A percentile compares a stretch with the other conserved stretches of the same genome.
Evolutionary conservation across 1,140 invertebrate species (phyloP).

Genomic region (Bombyx mandarina): DNA sequence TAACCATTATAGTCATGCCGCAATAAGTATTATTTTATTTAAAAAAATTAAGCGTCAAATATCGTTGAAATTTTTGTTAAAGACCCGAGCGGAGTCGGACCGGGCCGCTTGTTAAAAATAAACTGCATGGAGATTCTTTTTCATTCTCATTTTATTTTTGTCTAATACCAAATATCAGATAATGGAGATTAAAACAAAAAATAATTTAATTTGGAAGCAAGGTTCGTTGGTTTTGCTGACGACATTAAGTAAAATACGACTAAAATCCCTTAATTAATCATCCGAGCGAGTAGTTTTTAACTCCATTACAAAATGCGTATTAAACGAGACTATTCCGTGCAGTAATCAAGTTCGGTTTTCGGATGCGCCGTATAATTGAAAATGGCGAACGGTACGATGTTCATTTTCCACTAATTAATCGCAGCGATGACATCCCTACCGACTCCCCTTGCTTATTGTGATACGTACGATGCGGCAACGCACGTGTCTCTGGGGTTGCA

Average conservation of each 20-base stretch:
- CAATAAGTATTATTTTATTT: no score
- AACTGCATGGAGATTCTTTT: no score
- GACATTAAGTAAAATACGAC: neutral
- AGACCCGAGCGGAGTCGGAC: no score
- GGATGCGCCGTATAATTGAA: constrained; percentile 58
- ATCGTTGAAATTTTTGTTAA: no score
- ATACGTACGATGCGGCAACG: neutral
- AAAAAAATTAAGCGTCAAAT: no score
- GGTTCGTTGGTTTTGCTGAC: no score
- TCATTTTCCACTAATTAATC: constrained; percentile 70
- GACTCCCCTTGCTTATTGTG: constrained; percentile 13
- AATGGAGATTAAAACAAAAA: no score
- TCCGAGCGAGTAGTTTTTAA: constrained; percentile 41
- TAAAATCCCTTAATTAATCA: constrained; percentile 25
- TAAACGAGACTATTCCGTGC: constrained; percentile 37
- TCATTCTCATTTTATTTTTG: no score
- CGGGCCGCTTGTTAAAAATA: no score
- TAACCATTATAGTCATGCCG: no score
- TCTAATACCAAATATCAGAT: no score
- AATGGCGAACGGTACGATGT: constrained; percentile 59
- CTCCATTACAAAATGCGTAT: constrained; percentile 35
- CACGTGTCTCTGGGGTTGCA: neutral
- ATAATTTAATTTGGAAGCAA: no score
- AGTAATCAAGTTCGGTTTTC: constrained; percentile 54
- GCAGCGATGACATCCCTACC: constrained; percentile 54